Conservation (phyloP, 2,888 invertebrate species). For the Hemicrepidius hirtus region DNA sequence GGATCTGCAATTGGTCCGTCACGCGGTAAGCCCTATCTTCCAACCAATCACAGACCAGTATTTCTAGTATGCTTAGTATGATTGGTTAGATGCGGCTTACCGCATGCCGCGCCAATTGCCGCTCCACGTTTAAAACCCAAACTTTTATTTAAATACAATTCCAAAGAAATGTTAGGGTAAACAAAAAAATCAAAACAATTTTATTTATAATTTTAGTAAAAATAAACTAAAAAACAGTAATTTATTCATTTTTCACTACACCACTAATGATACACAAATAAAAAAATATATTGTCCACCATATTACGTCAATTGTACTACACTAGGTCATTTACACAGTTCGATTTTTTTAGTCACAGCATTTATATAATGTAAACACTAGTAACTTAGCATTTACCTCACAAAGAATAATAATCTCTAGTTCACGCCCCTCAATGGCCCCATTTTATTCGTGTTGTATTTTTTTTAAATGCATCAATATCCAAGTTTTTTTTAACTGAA, state of each 20-base stretch:
- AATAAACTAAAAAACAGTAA: not conserved
- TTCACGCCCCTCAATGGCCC: constrained; percentile 51
- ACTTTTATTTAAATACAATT: no score
- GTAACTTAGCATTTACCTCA: not conserved
- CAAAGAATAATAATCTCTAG: constrained; percentile 35
- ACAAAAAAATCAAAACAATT: no score
- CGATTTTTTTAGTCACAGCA: constrained; percentile 46
- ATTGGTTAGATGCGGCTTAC: no score
- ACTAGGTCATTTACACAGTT: constrained; percentile 43
- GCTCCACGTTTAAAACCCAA: no score
- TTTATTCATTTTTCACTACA: constrained; percentile 4
- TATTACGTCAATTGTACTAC: constrained; percentile 26
- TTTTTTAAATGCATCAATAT: constrained; percentile 11
- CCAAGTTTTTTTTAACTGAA: not conserved
- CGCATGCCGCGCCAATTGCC: no score
- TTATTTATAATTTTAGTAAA: no score
- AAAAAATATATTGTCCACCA: constrained; percentile 3
- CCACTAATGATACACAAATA: constrained; percentile 7
- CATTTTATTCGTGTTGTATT: constrained; percentile 45
- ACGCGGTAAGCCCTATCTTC: no score
- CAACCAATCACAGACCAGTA: no score
- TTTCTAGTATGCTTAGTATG: no score
- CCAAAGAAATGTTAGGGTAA: no score
- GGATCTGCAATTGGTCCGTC: no score
- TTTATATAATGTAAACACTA: constrained; percentile 22